These are phyloP conservation scores for Eugnorisma glareosa DNA, from an alignment of 2,888 invertebrate species.

Conservation along the genomic window DNA sequence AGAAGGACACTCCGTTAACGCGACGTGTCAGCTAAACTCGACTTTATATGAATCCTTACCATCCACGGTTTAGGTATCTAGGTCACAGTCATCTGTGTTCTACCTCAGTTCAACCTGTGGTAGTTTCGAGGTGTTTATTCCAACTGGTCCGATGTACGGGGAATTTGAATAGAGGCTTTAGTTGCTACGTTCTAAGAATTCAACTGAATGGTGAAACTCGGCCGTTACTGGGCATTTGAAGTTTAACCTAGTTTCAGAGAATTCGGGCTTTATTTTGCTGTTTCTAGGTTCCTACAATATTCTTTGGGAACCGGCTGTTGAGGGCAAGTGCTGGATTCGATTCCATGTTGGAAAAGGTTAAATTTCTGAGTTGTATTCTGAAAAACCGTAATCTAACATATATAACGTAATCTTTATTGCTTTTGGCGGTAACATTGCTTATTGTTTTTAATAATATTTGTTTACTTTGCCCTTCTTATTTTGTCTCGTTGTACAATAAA, in stretches of 20 bases:
- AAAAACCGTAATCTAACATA: background rate
- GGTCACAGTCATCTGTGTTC: conserved; percentile 30
- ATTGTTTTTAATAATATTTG: background rate
- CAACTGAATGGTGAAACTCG: conserved; percentile 5
- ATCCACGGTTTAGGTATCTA: conserved; percentile 1
- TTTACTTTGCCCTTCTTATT: background rate
- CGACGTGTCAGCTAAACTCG: conserved; percentile 47
- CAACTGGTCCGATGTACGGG: conserved; percentile 12
- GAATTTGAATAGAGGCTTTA: conserved; percentile 30
- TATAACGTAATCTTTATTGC: background rate
- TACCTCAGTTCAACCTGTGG: background rate
- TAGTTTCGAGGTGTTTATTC: conserved; percentile 5
- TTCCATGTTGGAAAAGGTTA: conserved; percentile 4
- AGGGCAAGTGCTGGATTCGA: background rate
- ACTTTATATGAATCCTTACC: conserved; percentile 39
- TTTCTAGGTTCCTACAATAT: background rate
- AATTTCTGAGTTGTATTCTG: background rate
- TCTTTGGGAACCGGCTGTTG: background rate
- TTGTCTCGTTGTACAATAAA: background rate
- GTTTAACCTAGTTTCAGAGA: conserved; percentile 21
- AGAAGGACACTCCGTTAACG: conserved; percentile 23
- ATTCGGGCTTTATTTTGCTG: conserved; percentile 13
- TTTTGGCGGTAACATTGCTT: background rate
- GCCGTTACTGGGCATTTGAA: conserved; percentile 18
- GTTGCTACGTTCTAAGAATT: conserved; percentile 31